phyloP scores from a whole-genome alignment of 1,140 invertebrate species.

The Hypothenemus hampei region DNA sequence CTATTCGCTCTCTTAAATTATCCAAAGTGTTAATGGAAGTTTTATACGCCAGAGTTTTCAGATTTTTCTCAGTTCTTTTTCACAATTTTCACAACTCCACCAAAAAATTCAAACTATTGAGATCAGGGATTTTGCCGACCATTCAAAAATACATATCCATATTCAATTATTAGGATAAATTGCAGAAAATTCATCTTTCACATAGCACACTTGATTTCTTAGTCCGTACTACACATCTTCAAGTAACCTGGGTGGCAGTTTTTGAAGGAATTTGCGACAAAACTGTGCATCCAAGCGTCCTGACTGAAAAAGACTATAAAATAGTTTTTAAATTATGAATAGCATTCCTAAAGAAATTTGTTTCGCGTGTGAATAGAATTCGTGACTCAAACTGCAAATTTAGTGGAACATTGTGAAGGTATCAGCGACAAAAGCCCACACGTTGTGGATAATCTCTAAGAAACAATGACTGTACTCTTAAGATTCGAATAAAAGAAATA shows the following conservation, averaged over 20 bases:
- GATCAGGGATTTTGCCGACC: conserved; percentile 2
- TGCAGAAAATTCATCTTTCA: background rate
- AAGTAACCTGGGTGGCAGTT: background rate
- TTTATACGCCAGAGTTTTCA: too few relatives aligned
- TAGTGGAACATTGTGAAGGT: background rate
- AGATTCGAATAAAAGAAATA: conserved; percentile 11
- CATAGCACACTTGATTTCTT: background rate
- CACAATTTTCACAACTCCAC: too few relatives aligned
- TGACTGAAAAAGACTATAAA: background rate
- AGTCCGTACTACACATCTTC: background rate
- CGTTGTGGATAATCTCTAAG: background rate
- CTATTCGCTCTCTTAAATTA: conserved; percentile 3
- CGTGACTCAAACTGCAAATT: conserved; percentile 2
- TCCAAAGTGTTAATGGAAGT: conserved; percentile 6
- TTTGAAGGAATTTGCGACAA: background rate
- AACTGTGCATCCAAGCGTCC: background rate
- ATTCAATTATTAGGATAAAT: background rate
- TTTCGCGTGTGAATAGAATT: conserved; percentile 1
- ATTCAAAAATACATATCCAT: background rate
- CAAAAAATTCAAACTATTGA: too few relatives aligned
- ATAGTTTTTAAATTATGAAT: background rate
- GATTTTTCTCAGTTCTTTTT: too few relatives aligned
- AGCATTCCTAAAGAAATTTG: conserved; percentile 1
- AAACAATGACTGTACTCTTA: background rate
- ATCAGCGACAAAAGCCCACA: background rate